These are phyloP conservation scores for Neofelis nebulosa DNA, from an alignment of 2,113 vertebrate genomes.

Conservation along the genomic window DNA sequence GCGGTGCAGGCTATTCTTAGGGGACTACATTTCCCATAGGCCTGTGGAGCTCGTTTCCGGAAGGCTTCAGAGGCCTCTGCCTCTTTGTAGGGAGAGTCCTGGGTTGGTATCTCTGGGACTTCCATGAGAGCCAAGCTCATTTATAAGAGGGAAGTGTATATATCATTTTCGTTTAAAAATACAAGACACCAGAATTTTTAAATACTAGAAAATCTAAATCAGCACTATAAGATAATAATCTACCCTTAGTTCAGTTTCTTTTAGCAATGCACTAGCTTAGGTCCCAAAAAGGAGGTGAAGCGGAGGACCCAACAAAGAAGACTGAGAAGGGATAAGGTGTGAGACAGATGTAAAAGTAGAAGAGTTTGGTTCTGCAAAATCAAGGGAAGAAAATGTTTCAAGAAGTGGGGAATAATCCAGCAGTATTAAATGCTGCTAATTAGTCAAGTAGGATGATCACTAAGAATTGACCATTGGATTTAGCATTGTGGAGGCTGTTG, in stretches of 20 bases:
- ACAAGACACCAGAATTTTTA: background rate
- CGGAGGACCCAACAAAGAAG: background rate
- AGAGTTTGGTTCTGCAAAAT: constrained; percentile 19
- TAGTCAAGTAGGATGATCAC: background rate
- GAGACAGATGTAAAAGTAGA: background rate
- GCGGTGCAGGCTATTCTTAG: background rate
- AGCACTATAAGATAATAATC: background rate
- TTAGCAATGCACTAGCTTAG: background rate
- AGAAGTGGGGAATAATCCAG: background rate
- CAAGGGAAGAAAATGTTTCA: background rate
- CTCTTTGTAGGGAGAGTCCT: no score
- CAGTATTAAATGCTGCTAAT: background rate
- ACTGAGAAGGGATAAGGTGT: background rate
- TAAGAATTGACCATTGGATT: background rate
- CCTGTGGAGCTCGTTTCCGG: background rate
- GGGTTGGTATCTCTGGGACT: background rate
- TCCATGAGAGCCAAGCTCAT: accelerated
- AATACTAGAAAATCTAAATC: constrained; percentile 8
- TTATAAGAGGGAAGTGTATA: background rate
- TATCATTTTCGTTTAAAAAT: background rate
- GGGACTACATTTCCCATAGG: constrained; percentile 58
- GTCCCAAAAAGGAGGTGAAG: background rate
- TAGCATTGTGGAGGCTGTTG: background rate
- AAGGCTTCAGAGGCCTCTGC: accelerated
- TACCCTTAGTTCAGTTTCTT: background rate